phyloP scores from a whole-genome alignment of 2,888 invertebrate genomes.

The Acanthosoma haemorrhoidale region DNA sequence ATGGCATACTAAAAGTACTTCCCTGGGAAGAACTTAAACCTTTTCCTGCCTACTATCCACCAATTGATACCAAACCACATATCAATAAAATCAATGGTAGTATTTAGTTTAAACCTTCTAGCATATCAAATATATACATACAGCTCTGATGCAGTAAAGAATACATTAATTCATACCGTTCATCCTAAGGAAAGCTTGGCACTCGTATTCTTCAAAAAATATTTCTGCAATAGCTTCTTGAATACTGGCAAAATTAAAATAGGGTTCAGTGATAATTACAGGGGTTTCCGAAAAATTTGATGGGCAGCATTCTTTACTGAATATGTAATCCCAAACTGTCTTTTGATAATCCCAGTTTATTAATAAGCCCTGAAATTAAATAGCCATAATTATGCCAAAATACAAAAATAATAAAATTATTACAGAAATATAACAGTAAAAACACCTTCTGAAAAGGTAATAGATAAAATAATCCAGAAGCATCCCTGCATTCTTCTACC shows the following conservation, averaged over 20 bases:
- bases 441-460: constrained; percentile 79
- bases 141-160: too few relatives aligned
- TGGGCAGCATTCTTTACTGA: constrained; percentile 76
- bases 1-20: too few relatives aligned
- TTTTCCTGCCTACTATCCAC: too few relatives aligned
- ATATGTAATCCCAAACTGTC: constrained; percentile 92
- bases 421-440: not conserved
- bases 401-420: not conserved
- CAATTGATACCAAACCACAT: too few relatives aligned
- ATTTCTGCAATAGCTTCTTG: constrained; percentile 94
- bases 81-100: too few relatives aligned
- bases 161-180: constrained; percentile 51
- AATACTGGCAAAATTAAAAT: constrained; percentile 85
- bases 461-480: constrained; percentile 89
- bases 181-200: constrained; percentile 70
- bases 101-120: too few relatives aligned
- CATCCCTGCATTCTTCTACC: constrained; percentile 93
- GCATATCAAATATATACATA: too few relatives aligned
- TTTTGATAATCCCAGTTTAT: constrained; percentile 96
- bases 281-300: constrained; percentile 72
- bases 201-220: constrained; percentile 95
- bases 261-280: constrained; percentile 86
- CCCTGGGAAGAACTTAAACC: too few relatives aligned
- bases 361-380: constrained; percentile 64
- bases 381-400: not conserved